Percentiles rank a stretch among this genome's conserved stretches.
phyloP scores from a whole-genome alignment of 2,888 invertebrate species.

The Notodonta ziczac region DNA sequence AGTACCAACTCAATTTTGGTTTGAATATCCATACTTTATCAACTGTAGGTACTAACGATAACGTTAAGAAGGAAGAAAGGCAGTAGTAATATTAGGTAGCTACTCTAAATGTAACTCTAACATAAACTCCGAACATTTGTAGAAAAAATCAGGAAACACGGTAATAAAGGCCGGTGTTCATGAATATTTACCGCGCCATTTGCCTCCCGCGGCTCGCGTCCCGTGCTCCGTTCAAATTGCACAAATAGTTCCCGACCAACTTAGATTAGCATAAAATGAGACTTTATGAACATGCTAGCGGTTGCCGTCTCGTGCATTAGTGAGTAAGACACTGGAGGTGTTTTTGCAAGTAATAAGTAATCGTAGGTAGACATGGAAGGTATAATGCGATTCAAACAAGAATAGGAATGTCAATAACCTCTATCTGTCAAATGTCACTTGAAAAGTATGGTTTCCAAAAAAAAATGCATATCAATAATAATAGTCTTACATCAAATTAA shows the following conservation, averaged over 20 bases:
- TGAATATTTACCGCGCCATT: constrained; percentile 42
- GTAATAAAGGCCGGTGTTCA: constrained; percentile 13
- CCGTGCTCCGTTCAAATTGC: constrained; percentile 46
- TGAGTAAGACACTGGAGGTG: not conserved
- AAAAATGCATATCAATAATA: too few species aligned
- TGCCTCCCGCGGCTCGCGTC: constrained; percentile 28
- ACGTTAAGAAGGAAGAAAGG: too few species aligned
- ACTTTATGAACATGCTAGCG: constrained; percentile 40
- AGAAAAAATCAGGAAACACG: not conserved
- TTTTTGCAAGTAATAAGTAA: too few species aligned
- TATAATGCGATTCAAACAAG: too few species aligned
- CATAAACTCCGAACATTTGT: not conserved
- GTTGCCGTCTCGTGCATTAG: not conserved
- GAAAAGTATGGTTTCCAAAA: too few species aligned
- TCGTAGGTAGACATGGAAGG: too few species aligned
- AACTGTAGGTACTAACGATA: too few species aligned
- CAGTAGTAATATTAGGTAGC: not conserved
- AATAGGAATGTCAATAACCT: too few species aligned
- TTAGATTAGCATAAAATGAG: constrained; percentile 63
- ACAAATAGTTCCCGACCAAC: constrained; percentile 45
- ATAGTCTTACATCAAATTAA: too few species aligned
- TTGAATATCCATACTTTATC: too few species aligned
- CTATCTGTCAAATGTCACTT: too few species aligned
- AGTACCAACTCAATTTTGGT: too few species aligned
- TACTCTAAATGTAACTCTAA: not conserved